Conservation (phyloP, 2,888 invertebrate species). For the Philopedon plagiatum region DNA sequence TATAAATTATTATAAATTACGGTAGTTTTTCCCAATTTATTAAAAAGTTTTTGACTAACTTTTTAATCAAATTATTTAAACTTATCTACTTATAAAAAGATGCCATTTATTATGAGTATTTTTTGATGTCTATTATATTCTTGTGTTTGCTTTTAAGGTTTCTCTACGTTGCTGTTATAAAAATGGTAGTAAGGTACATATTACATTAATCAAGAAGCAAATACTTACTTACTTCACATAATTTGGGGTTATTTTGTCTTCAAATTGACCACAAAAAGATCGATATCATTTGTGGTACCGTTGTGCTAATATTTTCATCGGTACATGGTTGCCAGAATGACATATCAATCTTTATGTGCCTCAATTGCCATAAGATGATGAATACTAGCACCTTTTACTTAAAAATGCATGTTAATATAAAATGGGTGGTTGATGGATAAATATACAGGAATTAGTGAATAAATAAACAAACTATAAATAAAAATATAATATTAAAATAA, state of each 20-base stretch:
- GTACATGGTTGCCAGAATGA: not conserved
- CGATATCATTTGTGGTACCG: not conserved
- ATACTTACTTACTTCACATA: conserved; percentile 43
- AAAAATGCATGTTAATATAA: conserved; percentile 33
- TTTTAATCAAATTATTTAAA: too few relatives aligned
- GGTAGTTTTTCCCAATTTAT: not conserved
- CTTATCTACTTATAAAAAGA: too few relatives aligned
- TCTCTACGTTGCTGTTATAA: conserved; percentile 27
- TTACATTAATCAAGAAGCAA: conserved; percentile 47
- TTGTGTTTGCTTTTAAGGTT: conserved; percentile 16
- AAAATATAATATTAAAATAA: not conserved
- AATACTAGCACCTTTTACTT: conserved; percentile 39
- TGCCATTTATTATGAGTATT: too few relatives aligned
- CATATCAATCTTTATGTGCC: conserved; percentile 2
- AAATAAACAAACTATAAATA: conserved; percentile 34
- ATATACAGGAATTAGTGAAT: conserved; percentile 44
- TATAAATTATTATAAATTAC: too few relatives aligned
- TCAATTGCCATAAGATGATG: conserved; percentile 16
- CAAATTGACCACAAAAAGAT: conserved; percentile 14
- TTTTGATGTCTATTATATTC: not conserved
- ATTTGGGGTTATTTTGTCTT: conserved; percentile 44
- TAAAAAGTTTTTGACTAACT: too few relatives aligned
- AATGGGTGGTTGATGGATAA: conserved; percentile 39
- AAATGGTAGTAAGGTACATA: conserved; percentile 39
- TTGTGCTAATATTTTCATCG: not conserved